These are phyloP conservation scores for Mobula hypostoma DNA, from an alignment of 2,113 vertebrate species.

Conservation along the genomic window DNA sequence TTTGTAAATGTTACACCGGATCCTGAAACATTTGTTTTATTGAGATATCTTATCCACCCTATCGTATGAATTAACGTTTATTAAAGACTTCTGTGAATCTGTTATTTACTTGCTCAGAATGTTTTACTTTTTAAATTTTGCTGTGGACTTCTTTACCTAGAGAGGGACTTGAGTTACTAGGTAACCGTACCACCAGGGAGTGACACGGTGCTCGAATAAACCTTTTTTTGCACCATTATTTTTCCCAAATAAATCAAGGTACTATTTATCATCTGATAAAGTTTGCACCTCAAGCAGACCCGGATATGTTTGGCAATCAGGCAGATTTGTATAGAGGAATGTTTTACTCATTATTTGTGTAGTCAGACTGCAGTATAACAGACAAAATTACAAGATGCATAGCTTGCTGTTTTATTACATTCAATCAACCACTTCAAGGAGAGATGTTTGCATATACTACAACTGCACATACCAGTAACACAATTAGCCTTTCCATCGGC, in stretches of 20 bases:
- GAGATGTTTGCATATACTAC: slow-evolving; percentile 4
- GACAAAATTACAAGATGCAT: slow-evolving; percentile 32
- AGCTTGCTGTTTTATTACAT: slow-evolving; percentile 31
- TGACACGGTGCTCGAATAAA: not conserved
- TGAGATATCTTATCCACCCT: not conserved
- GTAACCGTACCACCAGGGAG: not conserved
- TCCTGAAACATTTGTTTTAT: not conserved
- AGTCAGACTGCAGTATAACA: slow-evolving; percentile 23
- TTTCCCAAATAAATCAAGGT: not conserved
- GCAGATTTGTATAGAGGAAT: slow-evolving; percentile 27
- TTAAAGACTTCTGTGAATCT: not conserved
- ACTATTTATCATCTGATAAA: slow-evolving; percentile 8
- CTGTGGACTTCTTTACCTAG: not conserved
- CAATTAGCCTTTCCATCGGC: not conserved
- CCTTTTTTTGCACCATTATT: not conserved
- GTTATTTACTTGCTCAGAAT: not conserved
- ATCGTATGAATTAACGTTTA: not conserved
- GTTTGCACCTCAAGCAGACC: slow-evolving; percentile 28
- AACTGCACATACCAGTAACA: not conserved
- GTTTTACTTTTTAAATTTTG: not conserved
- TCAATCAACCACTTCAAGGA: slow-evolving; percentile 23
- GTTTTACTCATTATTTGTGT: slow-evolving; percentile 5
- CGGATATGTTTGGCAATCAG: slow-evolving; percentile 26
- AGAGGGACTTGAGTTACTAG: not conserved
- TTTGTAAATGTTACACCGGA: not conserved